Base-by-base conservation (phyloP, 2,797 vertebrate genomes). In the Artibeus jamaicensis region DNA sequence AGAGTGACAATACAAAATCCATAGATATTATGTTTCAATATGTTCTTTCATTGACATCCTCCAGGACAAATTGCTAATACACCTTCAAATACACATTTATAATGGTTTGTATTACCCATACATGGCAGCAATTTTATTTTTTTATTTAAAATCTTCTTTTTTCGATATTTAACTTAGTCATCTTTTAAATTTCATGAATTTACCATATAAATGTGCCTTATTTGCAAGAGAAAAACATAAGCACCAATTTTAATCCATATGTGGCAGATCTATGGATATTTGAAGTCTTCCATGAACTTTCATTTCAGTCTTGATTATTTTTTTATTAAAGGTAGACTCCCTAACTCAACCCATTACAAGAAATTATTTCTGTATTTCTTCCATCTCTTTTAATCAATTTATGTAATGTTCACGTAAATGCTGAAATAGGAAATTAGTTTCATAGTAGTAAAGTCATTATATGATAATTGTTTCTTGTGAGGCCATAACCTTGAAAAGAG, bases 191-290 rank as follows among this genome's bases (percentile, higher is more conserved):
- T 98, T 98, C 98, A 92, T 97, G 98, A 98, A 98, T 98, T 98
- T 99, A 98, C 98, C 98, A 98, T 98, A 98, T 98, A 98, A 99
- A 98, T 98, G 98, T 95, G 94, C 98, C 98, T 98, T 98, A 98
- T 98, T 98, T 98, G 98, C 98, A 98, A 98, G 98, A 98, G 98
- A 98, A 98, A 98, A 98, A 98, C 98, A 96, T 81, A 94, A n/a
- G 62, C 70, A 92, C 50, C 14, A 48, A 3, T 85, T 92, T 37
- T 46, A 81, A 53, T 94, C 37, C 39, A 11, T 89, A 24, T 34
- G 18, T 73, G 83, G 91, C 14, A 95, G 0, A 48, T 29, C 37
- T 94, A 83, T 44, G 78, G 86, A 92, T 95, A 32, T 12, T 32
- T 96, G 15, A 62, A 68, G 12, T 83, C 78, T 95, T 96, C 53